Base-by-base conservation (phyloP, 2,888 invertebrate species). In the Ganaspis brasiliensis region DNA sequence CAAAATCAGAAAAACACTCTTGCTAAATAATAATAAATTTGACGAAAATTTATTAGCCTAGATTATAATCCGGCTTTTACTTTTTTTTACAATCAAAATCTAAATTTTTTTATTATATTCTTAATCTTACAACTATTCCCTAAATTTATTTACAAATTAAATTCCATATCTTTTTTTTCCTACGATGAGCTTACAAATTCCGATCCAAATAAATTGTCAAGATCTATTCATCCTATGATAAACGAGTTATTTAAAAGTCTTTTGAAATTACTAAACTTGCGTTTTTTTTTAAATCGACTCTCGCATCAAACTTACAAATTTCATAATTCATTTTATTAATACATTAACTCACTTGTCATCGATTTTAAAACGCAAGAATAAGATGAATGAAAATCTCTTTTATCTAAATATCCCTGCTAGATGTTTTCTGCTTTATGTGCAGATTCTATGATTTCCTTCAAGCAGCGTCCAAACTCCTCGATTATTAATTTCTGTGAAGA, bases 391-490 rank as follows among this genome's bases (percentile, higher is more conserved):
- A 67, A 67, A 26, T 24, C n/a, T 45, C 45, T 0, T 8, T 21
- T 21, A 24, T 45, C 21, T 31, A 10, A 52, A 61, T 70, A 45
- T 72, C 70, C 82, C 84, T 89, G 91, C 91, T 91, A 91, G 83
- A 90, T 90, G 84, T 91, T 85, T 85, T 92, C 92, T 61, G 91
- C 90, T 87, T 91, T 93, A 78, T 93, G 92, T 8, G 94, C 93
- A 84, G 95, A 95, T 79, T 95, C 95, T 87, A 99, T 98, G 86
- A 99, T 98, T 92, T 98, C 97, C 87, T 96, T 96, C 77, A 99
- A 93, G 91, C 99, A 99, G 82, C 97, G 94, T 56, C 98, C 98
- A 92, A 99, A 98, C 92, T 99, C 99, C 89, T 98, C 96, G 81
- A 99, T 94, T 83, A 99, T 95, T 88, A 95, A 93, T 63, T 94